phyloP scores from a whole-genome alignment of 2,888 invertebrate species.

The Aricia artaxerxes region DNA sequence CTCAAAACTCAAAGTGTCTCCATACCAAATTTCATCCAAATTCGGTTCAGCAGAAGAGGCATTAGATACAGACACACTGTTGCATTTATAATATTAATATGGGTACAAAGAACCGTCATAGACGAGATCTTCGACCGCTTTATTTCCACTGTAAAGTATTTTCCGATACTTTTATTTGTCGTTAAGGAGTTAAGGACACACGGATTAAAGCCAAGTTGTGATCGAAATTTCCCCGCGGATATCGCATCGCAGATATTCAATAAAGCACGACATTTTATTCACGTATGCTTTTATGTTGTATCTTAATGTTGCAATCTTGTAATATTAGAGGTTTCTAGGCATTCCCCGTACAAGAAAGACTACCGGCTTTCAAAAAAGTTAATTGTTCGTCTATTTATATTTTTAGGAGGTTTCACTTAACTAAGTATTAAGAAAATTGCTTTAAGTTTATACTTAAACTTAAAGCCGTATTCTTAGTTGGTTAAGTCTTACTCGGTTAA shows the following conservation, averaged over 20 bases:
- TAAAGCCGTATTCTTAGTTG: too few species aligned
- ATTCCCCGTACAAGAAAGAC: neutral
- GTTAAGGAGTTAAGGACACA: conserved; percentile 6
- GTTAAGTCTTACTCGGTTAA: too few species aligned
- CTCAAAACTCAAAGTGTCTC: too few species aligned
- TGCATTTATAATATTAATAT: too few species aligned
- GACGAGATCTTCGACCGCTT: neutral
- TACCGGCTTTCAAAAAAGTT: too few species aligned
- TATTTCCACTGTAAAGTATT: conserved; percentile 16
- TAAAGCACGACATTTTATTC: neutral
- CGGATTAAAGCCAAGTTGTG: conserved; percentile 12
- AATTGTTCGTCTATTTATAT: too few species aligned
- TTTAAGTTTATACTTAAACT: too few species aligned
- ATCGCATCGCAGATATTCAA: neutral
- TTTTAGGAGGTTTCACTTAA: too few species aligned
- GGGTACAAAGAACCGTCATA: neutral
- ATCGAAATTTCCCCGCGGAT: conserved; percentile 22
- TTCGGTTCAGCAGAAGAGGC: too few species aligned
- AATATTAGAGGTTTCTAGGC: neutral
- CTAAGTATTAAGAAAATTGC: too few species aligned
- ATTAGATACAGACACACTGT: too few species aligned
- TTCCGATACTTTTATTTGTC: conserved; percentile 22
- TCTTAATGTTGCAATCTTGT: neutral
- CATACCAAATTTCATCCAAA: too few species aligned
- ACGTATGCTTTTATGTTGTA: neutral